Percentiles rank a stretch among this genome's conserved stretches.
phyloP scores from a whole-genome alignment of 2,888 invertebrate genomes.

The Seira sanloemensis region DNA sequence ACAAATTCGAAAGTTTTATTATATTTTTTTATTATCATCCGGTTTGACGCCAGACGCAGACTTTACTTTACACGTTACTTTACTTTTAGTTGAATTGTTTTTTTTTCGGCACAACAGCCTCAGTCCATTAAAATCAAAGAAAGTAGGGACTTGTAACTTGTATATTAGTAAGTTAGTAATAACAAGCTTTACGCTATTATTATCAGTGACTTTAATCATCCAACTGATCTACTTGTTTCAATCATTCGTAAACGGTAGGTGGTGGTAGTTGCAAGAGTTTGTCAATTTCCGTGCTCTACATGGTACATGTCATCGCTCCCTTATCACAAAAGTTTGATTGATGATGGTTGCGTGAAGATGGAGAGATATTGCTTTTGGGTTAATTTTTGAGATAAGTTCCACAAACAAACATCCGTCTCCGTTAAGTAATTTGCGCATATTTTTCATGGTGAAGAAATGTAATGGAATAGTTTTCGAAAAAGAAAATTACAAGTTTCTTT shows the following conservation, averaged over 20 bases:
- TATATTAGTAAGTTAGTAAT: background rate
- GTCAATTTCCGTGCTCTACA: background rate
- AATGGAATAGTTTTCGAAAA: background rate
- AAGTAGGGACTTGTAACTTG: too few species aligned
- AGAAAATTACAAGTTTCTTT: background rate
- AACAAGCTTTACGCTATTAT: background rate
- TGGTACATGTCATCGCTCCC: background rate
- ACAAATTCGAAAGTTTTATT: background rate
- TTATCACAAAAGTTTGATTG: background rate
- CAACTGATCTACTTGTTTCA: background rate
- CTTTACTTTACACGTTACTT: conserved; percentile 28
- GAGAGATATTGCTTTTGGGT: conserved; percentile 61
- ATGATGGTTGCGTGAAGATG: conserved; percentile 66
- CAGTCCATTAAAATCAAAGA: conserved; percentile 24
- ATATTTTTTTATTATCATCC: background rate
- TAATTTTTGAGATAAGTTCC: conserved; percentile 5
- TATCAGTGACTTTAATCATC: background rate
- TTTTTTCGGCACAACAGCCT: conserved; percentile 6
- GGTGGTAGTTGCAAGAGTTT: background rate
- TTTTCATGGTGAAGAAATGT: background rate
- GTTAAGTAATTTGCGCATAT: conserved; percentile 57
- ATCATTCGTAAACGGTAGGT: background rate
- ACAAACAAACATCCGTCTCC: conserved; percentile 54
- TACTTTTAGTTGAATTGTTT: conserved; percentile 43
- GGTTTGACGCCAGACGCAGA: conserved; percentile 35